Evolutionary conservation across 2,797 vertebrate genomes (phyloP), one percentile per base, ranked within the genome.

Genomic region (Centropyge bicolor): DNA sequence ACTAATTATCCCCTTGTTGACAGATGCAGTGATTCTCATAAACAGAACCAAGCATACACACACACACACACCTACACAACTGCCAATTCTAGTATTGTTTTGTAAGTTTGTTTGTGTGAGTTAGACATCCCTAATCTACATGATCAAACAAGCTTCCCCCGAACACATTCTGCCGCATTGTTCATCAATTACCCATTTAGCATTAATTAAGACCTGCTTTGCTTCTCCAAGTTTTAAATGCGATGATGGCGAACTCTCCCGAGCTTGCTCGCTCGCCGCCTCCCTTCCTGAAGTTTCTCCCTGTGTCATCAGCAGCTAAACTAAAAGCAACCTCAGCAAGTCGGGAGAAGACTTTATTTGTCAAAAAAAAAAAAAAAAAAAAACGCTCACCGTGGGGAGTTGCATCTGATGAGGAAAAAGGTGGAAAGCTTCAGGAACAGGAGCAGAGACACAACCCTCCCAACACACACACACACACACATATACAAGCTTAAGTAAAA

Each of bases 151-250:
- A 74, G 68, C 67, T 68, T 69, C 70, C 76, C 67, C 73, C 66
- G 10, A 85, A 70, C 80, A 56, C 74, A 55, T 60, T 59, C 54
- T 61, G 65, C 67, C 2, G 20, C 73, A 69, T 52, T 86, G 74
- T 86, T 91, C 82, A 82, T 83, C 86, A 84, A 61, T 85, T 84
- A 76, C 80, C 76, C 65, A 67, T 86, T 85, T 81, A 80, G 69
- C 73, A 43, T 82, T 85, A 89, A 86, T 89, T 83, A 89, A 84
- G 57, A 64, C 48, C 54, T 61, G 57, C 68, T 83, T 67, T 78
- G 74, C 70, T 82, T 86, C 78, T 67, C 46, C 38, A 55, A 86
- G 78, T 68, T 31, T 31, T 74, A 51, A 72, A 78, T 83, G 59
- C 69, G 75, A 79, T 64, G 73, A 69, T 38, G 40, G 77, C 17